Percentiles rank a stretch among this genome's conserved stretches.
Evolutionary conservation across 2,888 invertebrate species (phyloP).

Genomic region (Coleophora flavipennella): DNA sequence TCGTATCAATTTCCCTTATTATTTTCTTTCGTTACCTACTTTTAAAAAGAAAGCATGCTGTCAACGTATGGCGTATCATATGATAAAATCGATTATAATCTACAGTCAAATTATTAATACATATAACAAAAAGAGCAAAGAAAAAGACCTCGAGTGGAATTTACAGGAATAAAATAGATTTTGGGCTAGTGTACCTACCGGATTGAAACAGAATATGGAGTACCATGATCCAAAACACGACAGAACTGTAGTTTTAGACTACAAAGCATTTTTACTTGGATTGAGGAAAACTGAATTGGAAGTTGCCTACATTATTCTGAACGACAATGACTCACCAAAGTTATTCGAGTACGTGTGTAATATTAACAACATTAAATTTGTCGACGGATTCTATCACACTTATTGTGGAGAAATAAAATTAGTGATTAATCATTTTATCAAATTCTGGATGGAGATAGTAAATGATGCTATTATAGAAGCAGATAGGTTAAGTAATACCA

Average conservation of each 20-base stretch:
- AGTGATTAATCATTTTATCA: constrained; percentile 31
- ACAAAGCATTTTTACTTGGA: neutral
- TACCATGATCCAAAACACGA: neutral
- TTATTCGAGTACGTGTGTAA: neutral
- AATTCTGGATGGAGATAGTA: constrained; percentile 29
- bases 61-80: too few species aligned
- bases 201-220: too few species aligned
- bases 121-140: too few species aligned
- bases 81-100: too few species aligned
- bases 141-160: too few species aligned
- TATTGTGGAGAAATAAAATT: constrained; percentile 43
- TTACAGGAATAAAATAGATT: too few species aligned
- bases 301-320: neutral
- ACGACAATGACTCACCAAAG: constrained; percentile 1
- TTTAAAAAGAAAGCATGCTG: too few species aligned
- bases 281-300: neutral
- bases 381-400: constrained; percentile 29
- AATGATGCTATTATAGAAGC: constrained; percentile 29
- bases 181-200: too few species aligned
- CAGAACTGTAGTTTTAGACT: neutral
- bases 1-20: too few species aligned
- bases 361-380: constrained; percentile 20
- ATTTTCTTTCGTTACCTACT: too few species aligned
- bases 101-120: too few species aligned
- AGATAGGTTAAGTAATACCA: constrained; percentile 15